Evolutionary conservation across 2,888 invertebrate species (phyloP).

Genomic region (Tenthredo amoena): DNA sequence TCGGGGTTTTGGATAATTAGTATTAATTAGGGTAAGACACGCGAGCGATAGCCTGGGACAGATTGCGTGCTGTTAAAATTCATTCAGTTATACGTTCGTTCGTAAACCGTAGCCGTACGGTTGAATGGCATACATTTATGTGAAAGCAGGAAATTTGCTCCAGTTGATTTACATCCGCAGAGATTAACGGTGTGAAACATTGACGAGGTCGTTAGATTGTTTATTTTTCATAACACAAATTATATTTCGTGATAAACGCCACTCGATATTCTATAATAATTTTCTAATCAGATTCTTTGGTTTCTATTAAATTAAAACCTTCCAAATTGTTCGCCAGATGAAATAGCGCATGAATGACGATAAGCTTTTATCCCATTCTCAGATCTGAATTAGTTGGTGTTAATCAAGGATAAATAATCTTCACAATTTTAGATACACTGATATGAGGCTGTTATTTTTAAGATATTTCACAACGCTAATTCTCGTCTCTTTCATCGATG

Average conservation of each 20-base stretch:
- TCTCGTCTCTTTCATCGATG: not conserved
- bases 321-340: not conserved
- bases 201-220: not conserved
- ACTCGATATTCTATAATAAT: not conserved
- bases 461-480: not conserved
- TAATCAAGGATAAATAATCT: not conserved
- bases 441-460: not conserved
- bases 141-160: slow-evolving; percentile 48
- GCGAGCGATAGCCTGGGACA: not conserved
- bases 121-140: slow-evolving; percentile 34
- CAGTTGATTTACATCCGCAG: slow-evolving; percentile 33
- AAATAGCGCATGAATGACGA: not conserved
- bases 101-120: not conserved
- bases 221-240: not conserved
- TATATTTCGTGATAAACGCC: not conserved
- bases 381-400: not conserved
- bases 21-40: not conserved
- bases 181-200: slow-evolving; percentile 27
- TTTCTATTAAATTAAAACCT: not conserved
- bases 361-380: not conserved
- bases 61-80: slow-evolving; percentile 37
- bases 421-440: not conserved
- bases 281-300: not conserved
- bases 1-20: not conserved
- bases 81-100: slow-evolving; percentile 5